Conservation (phyloP, 64 coral and sea anemone species). For the Stichodactyla mertensii region DNA sequence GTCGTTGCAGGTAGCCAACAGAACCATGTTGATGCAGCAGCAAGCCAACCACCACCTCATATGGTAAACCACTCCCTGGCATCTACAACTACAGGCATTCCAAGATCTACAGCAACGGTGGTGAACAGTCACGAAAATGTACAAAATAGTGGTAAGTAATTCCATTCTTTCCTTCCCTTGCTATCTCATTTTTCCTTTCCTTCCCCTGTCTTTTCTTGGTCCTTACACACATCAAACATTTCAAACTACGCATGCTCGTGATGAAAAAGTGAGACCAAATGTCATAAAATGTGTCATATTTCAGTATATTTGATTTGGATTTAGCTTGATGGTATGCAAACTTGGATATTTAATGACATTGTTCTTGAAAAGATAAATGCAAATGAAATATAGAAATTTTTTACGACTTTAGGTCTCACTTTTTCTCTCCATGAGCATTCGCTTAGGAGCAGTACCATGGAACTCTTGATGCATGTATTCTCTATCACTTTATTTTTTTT, state of each 20-base stretch:
- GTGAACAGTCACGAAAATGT: conserved; percentile 33
- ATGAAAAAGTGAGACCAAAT: too few relatives aligned
- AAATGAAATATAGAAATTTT: too few relatives aligned
- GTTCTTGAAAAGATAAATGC: too few relatives aligned
- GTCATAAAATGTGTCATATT: too few relatives aligned
- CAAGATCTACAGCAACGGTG: conserved; percentile 7
- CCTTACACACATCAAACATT: not conserved
- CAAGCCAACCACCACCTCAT: conserved; percentile 27
- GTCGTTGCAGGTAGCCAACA: conserved; percentile 75
- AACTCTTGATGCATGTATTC: too few relatives aligned
- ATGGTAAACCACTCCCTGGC: conserved; percentile 59
- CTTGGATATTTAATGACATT: too few relatives aligned
- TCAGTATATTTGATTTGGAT: too few relatives aligned
- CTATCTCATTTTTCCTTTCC: not conserved
- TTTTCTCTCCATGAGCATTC: too few relatives aligned
- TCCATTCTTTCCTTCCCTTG: not conserved
- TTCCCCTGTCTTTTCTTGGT: not conserved
- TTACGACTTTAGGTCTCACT: too few relatives aligned
- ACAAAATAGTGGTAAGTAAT: conserved; percentile 35
- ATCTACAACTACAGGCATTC: conserved; percentile 3
- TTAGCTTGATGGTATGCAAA: too few relatives aligned
- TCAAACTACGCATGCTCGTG: not conserved
- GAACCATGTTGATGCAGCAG: conserved; percentile 62
- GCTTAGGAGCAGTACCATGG: too few relatives aligned
- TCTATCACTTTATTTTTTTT: too few relatives aligned